These are phyloP conservation scores for Microplitis demolitor DNA, from an alignment of 1,140 invertebrate genomes.

Conservation along the genomic window DNA sequence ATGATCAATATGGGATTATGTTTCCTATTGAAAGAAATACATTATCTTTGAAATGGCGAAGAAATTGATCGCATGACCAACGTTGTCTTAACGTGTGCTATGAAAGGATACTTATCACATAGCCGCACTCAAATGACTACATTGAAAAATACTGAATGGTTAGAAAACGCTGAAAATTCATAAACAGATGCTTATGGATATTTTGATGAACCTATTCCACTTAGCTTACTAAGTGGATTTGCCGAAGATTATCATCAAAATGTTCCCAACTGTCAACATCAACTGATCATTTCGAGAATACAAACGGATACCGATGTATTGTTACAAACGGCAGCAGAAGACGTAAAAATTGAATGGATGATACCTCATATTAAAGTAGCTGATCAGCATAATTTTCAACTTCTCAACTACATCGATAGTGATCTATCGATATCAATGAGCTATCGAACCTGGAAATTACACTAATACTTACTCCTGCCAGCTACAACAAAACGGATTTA, in stretches of 20 bases:
- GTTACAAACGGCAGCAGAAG: slow-evolving; percentile 9
- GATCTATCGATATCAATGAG: slow-evolving; percentile 34
- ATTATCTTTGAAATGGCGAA: no score
- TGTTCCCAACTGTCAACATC: slow-evolving; percentile 33
- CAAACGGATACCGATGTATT: slow-evolving; percentile 20
- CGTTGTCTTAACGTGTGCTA: no score
- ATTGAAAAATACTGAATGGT: no score
- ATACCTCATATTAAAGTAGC: no score
- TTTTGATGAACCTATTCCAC: slow-evolving; percentile 31
- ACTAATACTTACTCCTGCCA: slow-evolving; percentile 45
- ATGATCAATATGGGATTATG: no score
- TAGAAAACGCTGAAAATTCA: no score
- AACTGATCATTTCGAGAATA: slow-evolving; percentile 33
- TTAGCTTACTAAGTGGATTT: slow-evolving; percentile 33
- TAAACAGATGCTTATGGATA: slow-evolving; percentile 2
- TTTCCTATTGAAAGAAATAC: no score
- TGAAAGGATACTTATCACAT: no score
- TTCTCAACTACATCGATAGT: slow-evolving; percentile 25
- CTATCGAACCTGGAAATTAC: slow-evolving; percentile 48
- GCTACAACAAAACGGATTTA: slow-evolving; percentile 36
- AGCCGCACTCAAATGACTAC: no score
- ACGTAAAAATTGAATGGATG: slow-evolving; percentile 18
- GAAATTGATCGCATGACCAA: no score
- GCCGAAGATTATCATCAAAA: slow-evolving; percentile 36
- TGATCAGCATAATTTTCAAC: slow-evolving; percentile 12